Conservation (phyloP, 2,797 vertebrate genomes). For the Setipinna tenuifilis region DNA sequence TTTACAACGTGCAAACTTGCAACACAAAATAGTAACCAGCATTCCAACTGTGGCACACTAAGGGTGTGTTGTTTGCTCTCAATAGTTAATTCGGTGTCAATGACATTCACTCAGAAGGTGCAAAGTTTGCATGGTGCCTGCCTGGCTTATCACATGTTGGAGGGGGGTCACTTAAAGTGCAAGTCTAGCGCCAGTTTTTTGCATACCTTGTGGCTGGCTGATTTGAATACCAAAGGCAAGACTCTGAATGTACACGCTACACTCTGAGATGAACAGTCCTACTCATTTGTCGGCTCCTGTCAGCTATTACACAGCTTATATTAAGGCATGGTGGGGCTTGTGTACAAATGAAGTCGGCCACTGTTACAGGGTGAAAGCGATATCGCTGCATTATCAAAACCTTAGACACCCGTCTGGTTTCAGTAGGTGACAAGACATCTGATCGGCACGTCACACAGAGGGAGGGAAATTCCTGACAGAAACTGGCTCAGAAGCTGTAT, state of each 20-base stretch:
- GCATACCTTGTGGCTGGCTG: not conserved
- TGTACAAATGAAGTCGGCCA: not conserved
- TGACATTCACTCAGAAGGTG: not conserved
- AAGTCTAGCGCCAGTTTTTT: not conserved
- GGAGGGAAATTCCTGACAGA: not conserved
- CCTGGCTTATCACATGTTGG: not conserved
- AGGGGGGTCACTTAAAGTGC: not conserved
- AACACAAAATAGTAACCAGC: not conserved
- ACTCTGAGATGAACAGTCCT: not conserved
- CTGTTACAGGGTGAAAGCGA: not conserved
- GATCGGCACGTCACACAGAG: not conserved
- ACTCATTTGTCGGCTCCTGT: not conserved
- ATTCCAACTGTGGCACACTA: not conserved
- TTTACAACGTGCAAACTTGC: not conserved
- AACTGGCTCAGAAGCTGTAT: not conserved
- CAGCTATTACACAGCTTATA: not conserved
- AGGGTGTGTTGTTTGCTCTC: not conserved
- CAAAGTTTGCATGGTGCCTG: not conserved
- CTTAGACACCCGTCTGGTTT: slow-evolving; percentile 2
- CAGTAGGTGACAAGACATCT: not conserved
- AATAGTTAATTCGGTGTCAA: not conserved
- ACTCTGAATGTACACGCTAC: not conserved
- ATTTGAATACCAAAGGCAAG: not conserved
- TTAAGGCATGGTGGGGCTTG: not conserved
- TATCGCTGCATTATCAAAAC: not conserved